These are phyloP conservation scores for Calidris pugnax DNA, from an alignment of 2,113 vertebrate species.

Conservation along the genomic window DNA sequence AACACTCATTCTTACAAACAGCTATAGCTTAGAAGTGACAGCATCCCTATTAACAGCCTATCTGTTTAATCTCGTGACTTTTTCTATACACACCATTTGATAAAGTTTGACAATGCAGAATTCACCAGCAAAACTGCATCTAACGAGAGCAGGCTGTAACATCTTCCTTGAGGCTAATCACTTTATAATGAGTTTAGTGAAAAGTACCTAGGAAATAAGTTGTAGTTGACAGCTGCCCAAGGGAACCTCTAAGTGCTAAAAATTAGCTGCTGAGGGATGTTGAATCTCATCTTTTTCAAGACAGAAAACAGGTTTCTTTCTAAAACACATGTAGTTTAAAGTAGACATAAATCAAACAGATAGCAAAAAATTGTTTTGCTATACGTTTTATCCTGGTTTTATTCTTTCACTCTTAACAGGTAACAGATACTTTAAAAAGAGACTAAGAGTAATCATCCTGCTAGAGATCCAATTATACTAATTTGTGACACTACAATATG, in stretches of 20 bases:
- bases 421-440: background rate
- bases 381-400: slow-evolving; percentile 61
- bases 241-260: slow-evolving; percentile 70
- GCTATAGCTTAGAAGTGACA: background rate
- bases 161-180: slow-evolving; percentile 74
- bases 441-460: slow-evolving; percentile 2
- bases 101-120: slow-evolving; percentile 46
- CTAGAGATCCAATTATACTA: slow-evolving; percentile 1
- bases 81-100: slow-evolving; percentile 17
- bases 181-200: slow-evolving; percentile 78
- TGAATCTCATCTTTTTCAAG: slow-evolving; percentile 57
- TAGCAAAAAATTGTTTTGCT: slow-evolving; percentile 57
- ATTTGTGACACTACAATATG: background rate
- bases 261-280: slow-evolving; percentile 70
- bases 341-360: slow-evolving; percentile 70
- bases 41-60: background rate
- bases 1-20: background rate
- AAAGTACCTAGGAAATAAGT: slow-evolving; percentile 76
- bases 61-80: background rate
- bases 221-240: slow-evolving; percentile 74
- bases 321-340: slow-evolving; percentile 63
- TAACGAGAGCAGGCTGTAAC: slow-evolving; percentile 31
- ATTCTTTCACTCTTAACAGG: slow-evolving; percentile 29
- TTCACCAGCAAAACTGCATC: slow-evolving; percentile 45
- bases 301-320: slow-evolving; percentile 57